Base-by-base conservation (phyloP, 2,888 invertebrate genomes). In the Belgica antarctica region DNA sequence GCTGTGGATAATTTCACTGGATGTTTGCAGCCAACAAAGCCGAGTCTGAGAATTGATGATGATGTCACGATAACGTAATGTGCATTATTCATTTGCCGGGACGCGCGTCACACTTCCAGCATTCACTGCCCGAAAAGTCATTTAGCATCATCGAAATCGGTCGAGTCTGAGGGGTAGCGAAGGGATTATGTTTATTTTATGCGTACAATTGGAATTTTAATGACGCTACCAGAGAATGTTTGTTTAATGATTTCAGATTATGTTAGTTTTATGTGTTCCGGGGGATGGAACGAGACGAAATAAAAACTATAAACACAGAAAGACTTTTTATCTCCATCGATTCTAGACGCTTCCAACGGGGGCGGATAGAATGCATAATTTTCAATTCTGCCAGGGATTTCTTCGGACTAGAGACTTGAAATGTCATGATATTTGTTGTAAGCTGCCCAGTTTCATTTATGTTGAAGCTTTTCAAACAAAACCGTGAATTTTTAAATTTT, bases 141-240 rank as follows among this genome's bases (percentile, higher is more conserved):
- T 3, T 52, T 4, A n/a, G n/a, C n/a, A n/a, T n/a, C n/a, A n/a
- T n/a, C n/a, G n/a, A n/a, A n/a, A n/a, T n/a, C n/a, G n/a, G n/a
- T n/a, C n/a, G n/a, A n/a, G n/a, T n/a, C n/a, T n/a, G n/a, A n/a
- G n/a, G n/a, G 12, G 17, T 8, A n/a, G 27, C 24, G 17, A 31
- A 68, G 57, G 68, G 68, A 68, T 68, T 68, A 68, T 68, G 68
- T 22, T 68, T 47, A 68, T 68, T 68, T 68, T 68, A 57, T 68
- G 68, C 68, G 68, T 68, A 24, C 12, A 57, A 68, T 31, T 46
- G 27, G 65, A 65, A 65, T 65, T 65, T 65, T 47, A 65, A 65
- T 47, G 46, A 65, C 47, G 41, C 46, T 15, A 65, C 52, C 52
- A 52, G 52, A 52, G 52, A 59, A 59, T 34, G 57, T 68, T 57